Conservation (phyloP, 2,797 vertebrate genomes). For the Tachyglossus aculeatus region DNA sequence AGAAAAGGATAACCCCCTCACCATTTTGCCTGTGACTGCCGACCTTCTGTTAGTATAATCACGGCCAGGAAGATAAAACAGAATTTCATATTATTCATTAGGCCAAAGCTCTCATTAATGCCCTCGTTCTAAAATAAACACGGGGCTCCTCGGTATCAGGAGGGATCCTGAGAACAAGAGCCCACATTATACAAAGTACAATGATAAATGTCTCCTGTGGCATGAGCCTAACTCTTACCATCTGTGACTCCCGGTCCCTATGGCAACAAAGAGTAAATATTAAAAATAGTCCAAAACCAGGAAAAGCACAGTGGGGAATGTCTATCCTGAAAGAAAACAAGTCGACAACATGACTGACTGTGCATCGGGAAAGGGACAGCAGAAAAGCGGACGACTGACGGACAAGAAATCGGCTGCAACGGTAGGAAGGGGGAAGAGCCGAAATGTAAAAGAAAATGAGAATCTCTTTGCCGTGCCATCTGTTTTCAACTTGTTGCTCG, state of each 20-base stretch:
- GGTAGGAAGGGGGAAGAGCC: background rate
- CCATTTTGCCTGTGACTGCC: too few species aligned
- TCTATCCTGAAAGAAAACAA: conserved; percentile 74
- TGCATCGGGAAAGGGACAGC: conserved; percentile 34
- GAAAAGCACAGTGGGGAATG: conserved; percentile 73
- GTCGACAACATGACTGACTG: conserved; percentile 35
- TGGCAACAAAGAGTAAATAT: conserved; percentile 74
- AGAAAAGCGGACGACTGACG: background rate
- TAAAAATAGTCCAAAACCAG: conserved; percentile 72
- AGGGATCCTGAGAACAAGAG: conserved; percentile 67
- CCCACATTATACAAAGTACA: conserved; percentile 61
- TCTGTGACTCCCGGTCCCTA: conserved; percentile 67
- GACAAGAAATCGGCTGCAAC: background rate
- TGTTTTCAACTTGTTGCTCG: conserved; percentile 42
- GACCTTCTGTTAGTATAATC: conserved; percentile 46
- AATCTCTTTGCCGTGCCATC: conserved; percentile 30
- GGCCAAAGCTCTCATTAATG: conserved; percentile 46
- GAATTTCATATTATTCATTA: conserved; percentile 40
- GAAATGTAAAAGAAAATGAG: conserved; percentile 25
- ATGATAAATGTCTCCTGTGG: conserved; percentile 76
- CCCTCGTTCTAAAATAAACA: conserved; percentile 68
- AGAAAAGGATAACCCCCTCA: too few species aligned
- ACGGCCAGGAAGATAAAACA: conserved; percentile 13
- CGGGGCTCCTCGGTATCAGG: conserved; percentile 24
- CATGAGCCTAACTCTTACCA: conserved; percentile 72